phyloP scores from a whole-genome alignment of 2,797 vertebrate genomes.

The Lepilemur septentrionalis region DNA sequence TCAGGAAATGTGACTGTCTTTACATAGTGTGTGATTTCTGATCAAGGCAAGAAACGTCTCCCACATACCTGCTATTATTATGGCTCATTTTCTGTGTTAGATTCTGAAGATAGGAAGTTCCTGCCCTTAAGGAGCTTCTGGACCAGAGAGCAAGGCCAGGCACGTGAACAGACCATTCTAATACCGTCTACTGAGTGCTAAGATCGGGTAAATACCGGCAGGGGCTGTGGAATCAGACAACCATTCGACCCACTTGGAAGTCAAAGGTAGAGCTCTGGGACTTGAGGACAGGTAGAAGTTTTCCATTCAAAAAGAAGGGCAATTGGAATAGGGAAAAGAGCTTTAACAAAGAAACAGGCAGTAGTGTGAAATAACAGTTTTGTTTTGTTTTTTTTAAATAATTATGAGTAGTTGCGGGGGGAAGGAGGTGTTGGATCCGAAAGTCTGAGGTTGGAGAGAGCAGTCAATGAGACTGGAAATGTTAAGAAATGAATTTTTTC shows the following conservation, averaged over 20 bases:
- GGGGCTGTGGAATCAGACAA: neutral
- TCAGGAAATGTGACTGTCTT: neutral
- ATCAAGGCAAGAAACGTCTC: neutral
- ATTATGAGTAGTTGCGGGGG: neutral
- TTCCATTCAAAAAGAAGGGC: neutral
- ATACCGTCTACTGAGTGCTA: accelerated
- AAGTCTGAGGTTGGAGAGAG: neutral
- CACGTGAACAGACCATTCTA: neutral
- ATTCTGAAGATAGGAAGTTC: neutral
- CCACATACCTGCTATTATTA: neutral
- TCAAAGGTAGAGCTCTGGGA: neutral
- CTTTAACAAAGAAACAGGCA: constrained; percentile 13
- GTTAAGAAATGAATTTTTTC: constrained; percentile 58
- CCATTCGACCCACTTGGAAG: neutral
- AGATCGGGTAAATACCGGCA: neutral
- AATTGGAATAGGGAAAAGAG: neutral
- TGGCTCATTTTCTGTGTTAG: neutral
- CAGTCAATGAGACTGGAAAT: constrained; percentile 58
- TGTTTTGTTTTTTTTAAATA: neutral
- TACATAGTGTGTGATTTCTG: neutral
- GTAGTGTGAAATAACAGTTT: neutral
- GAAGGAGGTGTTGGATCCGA: constrained; percentile 1
- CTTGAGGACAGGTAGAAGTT: neutral
- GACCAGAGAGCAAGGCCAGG: neutral
- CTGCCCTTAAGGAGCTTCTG: neutral